These are phyloP conservation scores for Macroglossus sobrinus DNA, from an alignment of 2,113 vertebrate genomes.

Conservation along the genomic window DNA sequence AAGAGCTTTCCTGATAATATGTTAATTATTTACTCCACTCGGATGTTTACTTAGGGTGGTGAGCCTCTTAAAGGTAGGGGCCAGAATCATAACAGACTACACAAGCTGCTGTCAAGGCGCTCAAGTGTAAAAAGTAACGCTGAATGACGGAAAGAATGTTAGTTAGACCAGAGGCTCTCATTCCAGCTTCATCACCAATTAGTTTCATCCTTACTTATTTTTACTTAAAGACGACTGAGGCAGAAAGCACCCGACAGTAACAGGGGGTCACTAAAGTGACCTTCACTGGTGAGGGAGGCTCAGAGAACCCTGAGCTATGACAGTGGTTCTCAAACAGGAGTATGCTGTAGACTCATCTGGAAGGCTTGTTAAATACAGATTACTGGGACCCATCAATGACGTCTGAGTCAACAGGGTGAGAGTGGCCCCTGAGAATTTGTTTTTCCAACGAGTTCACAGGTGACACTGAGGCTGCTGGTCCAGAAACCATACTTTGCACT, in stretches of 20 bases:
- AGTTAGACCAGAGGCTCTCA: not conserved
- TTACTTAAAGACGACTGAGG: not conserved
- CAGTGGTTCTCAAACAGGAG: not conserved
- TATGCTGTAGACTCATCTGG: not conserved
- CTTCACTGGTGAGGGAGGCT: not conserved
- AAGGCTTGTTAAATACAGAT: not conserved
- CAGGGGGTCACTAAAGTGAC: not conserved
- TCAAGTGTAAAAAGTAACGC: not conserved
- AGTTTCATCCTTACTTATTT: not conserved
- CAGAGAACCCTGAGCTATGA: not conserved
- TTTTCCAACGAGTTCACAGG: not conserved
- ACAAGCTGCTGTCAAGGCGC: conserved; percentile 2
- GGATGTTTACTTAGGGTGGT: not conserved
- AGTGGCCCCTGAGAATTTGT: not conserved
- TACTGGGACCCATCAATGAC: not conserved
- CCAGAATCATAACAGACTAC: not conserved
- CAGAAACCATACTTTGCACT: not conserved
- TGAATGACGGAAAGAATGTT: not conserved
- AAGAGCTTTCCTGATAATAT: not conserved
- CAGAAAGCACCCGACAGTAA: not conserved
- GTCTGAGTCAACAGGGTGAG: not conserved
- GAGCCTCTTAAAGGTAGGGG: not conserved
- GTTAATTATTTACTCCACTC: not conserved
- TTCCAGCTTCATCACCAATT: not conserved
- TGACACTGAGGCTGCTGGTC: not conserved